Evolutionary conservation across 2,888 invertebrate genomes (phyloP).

Genomic region (Luffia ferchaultella): DNA sequence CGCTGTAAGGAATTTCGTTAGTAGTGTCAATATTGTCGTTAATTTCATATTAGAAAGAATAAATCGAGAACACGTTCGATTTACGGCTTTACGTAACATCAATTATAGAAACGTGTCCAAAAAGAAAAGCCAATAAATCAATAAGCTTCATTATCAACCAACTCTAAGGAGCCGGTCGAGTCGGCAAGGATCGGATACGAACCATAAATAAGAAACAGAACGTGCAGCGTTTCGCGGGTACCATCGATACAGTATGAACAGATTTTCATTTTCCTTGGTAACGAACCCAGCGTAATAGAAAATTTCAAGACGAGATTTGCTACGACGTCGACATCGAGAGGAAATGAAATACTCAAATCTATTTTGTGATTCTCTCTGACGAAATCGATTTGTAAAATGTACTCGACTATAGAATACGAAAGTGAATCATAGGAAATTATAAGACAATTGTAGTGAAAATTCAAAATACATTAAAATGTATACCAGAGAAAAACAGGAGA

Average conservation of each 20-base stretch:
- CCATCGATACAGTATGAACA: not conserved
- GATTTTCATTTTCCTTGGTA: not conserved
- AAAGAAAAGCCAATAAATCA: not conserved
- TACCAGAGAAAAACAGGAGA: too few relatives aligned
- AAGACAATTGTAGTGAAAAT: too few relatives aligned
- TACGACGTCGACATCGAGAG: not conserved
- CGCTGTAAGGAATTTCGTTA: not conserved
- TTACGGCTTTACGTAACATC: too few relatives aligned
- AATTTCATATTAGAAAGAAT: too few relatives aligned
- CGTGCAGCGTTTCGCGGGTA: not conserved
- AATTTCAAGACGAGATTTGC: not conserved
- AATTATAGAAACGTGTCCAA: too few relatives aligned
- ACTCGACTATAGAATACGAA: too few relatives aligned
- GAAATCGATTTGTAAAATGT: too few relatives aligned
- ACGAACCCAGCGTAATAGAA: not conserved
- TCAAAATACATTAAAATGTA: too few relatives aligned
- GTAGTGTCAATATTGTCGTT: too few relatives aligned
- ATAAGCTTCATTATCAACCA: not conserved
- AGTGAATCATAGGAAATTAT: too few relatives aligned
- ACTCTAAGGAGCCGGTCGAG: not conserved
- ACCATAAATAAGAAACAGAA: not conserved
- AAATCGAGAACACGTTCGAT: too few relatives aligned
- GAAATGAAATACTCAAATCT: not conserved
- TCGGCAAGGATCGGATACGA: not conserved
- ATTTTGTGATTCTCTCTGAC: not conserved